Base-by-base conservation (phyloP, 2,797 vertebrate species). In the Anguilla megastoma region DNA sequence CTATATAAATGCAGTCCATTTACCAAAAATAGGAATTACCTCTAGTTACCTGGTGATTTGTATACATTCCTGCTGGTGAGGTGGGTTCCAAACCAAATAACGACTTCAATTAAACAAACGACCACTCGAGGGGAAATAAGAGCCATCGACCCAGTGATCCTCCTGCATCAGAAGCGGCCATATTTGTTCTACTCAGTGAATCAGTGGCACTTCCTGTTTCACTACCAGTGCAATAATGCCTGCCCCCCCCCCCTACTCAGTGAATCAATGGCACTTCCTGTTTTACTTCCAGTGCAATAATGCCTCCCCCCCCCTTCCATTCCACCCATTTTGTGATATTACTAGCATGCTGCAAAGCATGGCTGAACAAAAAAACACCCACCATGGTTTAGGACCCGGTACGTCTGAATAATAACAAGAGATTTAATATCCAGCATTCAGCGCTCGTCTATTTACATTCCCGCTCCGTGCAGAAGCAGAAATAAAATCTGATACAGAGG, bases 381-480 rank as follows among this genome's bases (percentile, higher is more conserved):
- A 1, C 2, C 12, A 74, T 41, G 33, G 41, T 66, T 66, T 66
- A 79, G 21, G 33, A 36, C 36, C 1, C 0, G 74, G 21, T 48
- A 50, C 76, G 45, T 80, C 41, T 50, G 79, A 50, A 50, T 82
- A 82, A 82, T 50, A 48, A 50, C 76, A 82, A 50, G 41, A 50
- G 8, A 50, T 9, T 82, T 45, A 82, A 50, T 82, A 82, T 82
- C 45, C 24, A 33, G 12, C 24, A 0, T 50, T 82, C 79, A 50
- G 21, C 41, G 14, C 79, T n/a, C 16, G 21, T 50, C 24, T n/a
- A 50, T 82, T 82, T 82, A 50, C 79, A 82, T 48, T 82, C 7
- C 50, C 24, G 24, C 79, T 50, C 41, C 1, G 45, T n/a, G 33
- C 5, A 21, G 79, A 82, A 82, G 79, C 41, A n/a, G 45, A 45